Evolutionary conservation across 2,113 vertebrate genomes (phyloP), one percentile per base, ranked within the genome.

Genomic region (Corydoras sp.): DNA sequence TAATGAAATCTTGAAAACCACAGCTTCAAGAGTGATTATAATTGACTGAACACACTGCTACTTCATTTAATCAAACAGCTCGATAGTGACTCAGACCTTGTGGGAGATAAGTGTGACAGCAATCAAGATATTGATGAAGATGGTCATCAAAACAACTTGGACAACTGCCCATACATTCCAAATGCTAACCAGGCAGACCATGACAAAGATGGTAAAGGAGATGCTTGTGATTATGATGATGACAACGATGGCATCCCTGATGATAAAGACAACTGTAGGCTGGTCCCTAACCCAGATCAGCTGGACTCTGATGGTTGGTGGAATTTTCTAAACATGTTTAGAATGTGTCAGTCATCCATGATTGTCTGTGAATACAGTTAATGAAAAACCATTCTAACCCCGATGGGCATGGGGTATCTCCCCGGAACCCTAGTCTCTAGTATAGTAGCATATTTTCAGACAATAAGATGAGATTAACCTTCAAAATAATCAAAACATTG

Each of bases 61-160:
- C 32, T 12, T 4, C 9, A 54, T 8, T 73, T 71, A 9, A 56
- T 64, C 48, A 64, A 11, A 43, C 81, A 99, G 97, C 85, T 93
- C 61, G 97, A 99, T 81, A 91, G 94, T 0, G 97, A 99, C 77
- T 95, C 96, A 12, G 96, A 98, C 77, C 94, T 71, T 5, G 95
- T 99, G 48, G 97, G 97, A 69, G 97, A 99, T 72, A 88, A 93
- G 56, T 99, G 97, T 32, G 97, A 99, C 86, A 96, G 90, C 81
- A 99, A 99, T 81, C 93, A 99, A 82, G 96, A 99, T 77, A 99
- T 99, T n/a, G 97, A 99, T 74, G 97, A 99, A 80, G 97, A 99
- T 5, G 97, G 97, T 59, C 96, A 98, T 85, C 97, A 99, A 85
- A 99, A 99, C 89, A 99, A 99, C 73, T 86, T 99, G 81, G 97